Conservation (phyloP, 2,888 invertebrate species). For the Leucania comma region DNA sequence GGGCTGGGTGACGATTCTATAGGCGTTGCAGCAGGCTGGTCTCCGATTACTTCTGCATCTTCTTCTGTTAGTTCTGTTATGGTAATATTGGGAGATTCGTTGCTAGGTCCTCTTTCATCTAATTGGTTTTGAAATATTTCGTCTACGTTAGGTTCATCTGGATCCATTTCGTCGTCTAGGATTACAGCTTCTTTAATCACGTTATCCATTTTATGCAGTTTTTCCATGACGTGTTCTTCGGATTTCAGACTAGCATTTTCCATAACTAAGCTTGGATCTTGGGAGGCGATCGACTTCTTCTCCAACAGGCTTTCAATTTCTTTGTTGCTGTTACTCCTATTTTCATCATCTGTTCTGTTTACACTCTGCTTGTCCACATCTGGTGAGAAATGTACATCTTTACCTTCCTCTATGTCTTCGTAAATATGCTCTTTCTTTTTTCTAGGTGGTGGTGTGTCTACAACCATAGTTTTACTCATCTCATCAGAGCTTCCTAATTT, state of each 20-base stretch:
- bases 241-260: conserved; percentile 82
- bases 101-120: conserved; percentile 78
- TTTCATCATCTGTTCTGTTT: conserved; percentile 72
- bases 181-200: conserved; percentile 81
- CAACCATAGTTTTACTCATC: conserved; percentile 86
- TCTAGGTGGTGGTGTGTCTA: conserved; percentile 85
- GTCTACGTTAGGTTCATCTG: conserved; percentile 85
- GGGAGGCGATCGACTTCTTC: conserved; percentile 85
- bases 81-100: conserved; percentile 86
- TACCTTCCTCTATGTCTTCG: conserved; percentile 91
- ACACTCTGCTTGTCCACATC: conserved; percentile 78
- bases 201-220: conserved; percentile 81
- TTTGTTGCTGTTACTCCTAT: conserved; percentile 78
- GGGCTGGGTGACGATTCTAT: conserved; percentile 87
- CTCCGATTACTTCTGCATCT: conserved; percentile 74
- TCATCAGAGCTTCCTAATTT: conserved; percentile 88
- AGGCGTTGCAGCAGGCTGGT: conserved; percentile 77
- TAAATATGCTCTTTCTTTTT: conserved; percentile 92
- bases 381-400: conserved; percentile 87
- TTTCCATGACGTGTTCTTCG: conserved; percentile 86
- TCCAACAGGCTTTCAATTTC: conserved; percentile 87
- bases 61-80: conserved; percentile 88
- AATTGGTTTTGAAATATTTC: conserved; percentile 86
- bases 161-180: conserved; percentile 83
- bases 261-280: conserved; percentile 86